phyloP scores from a whole-genome alignment of 2,113 vertebrate genomes.

The Periophthalmus modestus region DNA sequence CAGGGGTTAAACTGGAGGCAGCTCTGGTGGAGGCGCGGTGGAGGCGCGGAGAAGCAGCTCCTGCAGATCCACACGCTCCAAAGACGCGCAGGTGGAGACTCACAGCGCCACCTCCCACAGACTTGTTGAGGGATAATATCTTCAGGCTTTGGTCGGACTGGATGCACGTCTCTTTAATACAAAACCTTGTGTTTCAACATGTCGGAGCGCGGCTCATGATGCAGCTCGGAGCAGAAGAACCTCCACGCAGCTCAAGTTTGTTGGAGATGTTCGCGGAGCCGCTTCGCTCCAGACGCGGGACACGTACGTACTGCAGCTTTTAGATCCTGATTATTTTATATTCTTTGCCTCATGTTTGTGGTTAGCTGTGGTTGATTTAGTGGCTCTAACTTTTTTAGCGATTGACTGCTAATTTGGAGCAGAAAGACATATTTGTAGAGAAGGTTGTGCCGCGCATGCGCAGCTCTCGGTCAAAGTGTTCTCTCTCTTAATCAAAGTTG shows the following conservation, averaged over 20 bases:
- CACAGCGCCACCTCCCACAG: too few species aligned
- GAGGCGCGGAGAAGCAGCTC: constrained; percentile 56
- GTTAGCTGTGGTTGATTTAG: background rate
- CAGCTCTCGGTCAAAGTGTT: background rate
- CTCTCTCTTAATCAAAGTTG: constrained; percentile 46
- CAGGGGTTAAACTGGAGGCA: constrained; percentile 69
- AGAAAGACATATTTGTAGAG: background rate
- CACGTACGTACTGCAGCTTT: constrained; percentile 37
- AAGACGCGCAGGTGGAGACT: constrained; percentile 41
- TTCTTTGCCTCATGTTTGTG: background rate
- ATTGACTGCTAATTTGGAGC: background rate
- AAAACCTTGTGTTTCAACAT: constrained; percentile 23
- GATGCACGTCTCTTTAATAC: background rate
- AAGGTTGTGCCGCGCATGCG: constrained; percentile 2
- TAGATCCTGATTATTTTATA: background rate
- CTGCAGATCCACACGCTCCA: constrained; percentile 50
- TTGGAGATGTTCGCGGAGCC: constrained; percentile 39
- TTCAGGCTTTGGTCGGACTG: constrained; percentile 25
- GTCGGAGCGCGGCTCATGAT: constrained; percentile 48
- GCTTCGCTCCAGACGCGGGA: constrained; percentile 27
- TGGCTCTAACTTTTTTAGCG: background rate
- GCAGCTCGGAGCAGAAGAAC: constrained; percentile 32
- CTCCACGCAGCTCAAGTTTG: constrained; percentile 44
- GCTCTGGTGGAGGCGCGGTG: constrained; percentile 72
- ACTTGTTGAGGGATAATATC: constrained; percentile 82